phyloP scores from a whole-genome alignment of 2,888 invertebrate species.

The Nesidiocoris tenuis region DNA sequence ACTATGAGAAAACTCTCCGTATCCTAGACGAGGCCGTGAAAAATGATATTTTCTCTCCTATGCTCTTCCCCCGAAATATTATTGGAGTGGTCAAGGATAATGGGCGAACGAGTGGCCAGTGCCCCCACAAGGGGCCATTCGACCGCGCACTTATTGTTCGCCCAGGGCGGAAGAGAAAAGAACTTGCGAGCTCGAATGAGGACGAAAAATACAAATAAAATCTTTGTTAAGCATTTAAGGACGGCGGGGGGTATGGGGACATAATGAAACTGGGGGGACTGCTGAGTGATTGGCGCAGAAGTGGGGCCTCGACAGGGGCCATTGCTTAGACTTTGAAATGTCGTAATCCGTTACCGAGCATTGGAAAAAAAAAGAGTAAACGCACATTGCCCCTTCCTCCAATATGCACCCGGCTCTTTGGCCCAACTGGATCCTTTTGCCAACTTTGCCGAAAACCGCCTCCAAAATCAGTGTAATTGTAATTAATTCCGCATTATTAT shows the following conservation, averaged over 20 bases:
- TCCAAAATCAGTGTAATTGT: no score
- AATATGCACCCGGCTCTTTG: background rate
- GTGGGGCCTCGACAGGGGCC: conserved; percentile 11
- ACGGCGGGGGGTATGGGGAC: background rate
- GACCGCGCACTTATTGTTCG: background rate
- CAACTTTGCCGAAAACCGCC: no score
- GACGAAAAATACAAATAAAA: conserved; percentile 36
- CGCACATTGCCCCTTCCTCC: background rate
- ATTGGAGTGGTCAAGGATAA: conserved; percentile 20
- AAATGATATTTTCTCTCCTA: background rate
- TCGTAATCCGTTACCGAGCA: conserved; percentile 32
- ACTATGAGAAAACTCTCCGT: background rate
- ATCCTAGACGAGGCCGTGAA: background rate
- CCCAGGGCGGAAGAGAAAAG: background rate
- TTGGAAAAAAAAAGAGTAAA: background rate
- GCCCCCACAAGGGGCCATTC: conserved; percentile 12
- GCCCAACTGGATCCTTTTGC: no score
- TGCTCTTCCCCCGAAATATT: background rate
- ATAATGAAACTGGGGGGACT: conserved; percentile 2
- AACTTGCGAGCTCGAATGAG: background rate
- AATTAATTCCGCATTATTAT: no score
- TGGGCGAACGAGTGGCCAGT: conserved; percentile 25
- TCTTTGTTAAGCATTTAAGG: conserved; percentile 25
- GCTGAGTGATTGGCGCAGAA: conserved; percentile 11
- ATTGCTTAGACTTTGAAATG: conserved; percentile 8